Conservation (phyloP, 2,888 invertebrate species). For the Gari tellinella region DNA sequence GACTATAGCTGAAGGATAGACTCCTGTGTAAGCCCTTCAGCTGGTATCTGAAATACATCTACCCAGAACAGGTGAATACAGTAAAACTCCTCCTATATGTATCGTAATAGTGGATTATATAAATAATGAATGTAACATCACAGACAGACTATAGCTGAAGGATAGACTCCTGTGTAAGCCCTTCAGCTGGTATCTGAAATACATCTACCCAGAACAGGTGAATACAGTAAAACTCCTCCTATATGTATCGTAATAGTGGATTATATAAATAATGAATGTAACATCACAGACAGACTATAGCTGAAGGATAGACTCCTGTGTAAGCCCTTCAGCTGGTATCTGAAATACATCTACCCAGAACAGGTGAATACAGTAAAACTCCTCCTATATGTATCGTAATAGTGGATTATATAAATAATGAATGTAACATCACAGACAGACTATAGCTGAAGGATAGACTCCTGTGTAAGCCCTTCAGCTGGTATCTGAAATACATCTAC, state of each 20-base stretch:
- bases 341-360: constrained; percentile 90
- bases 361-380: constrained; percentile 67
- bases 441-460: constrained; percentile 89
- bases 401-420: no score
- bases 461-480: constrained; percentile 92
- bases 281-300: constrained; percentile 90
- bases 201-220: constrained; percentile 88
- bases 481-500: constrained; percentile 94
- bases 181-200: constrained; percentile 95
- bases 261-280: no score
- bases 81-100: no score
- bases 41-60: constrained; percentile 94
- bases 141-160: constrained; percentile 90
- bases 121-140: no score
- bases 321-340: constrained; percentile 94
- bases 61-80: constrained; percentile 84
- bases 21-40: constrained; percentile 92
- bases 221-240: no score
- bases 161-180: constrained; percentile 91
- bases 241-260: no score
- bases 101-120: no score
- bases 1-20: constrained; percentile 89
- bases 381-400: no score
- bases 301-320: constrained; percentile 91
- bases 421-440: constrained; percentile 93